Percentiles rank a stretch among this genome's conserved stretches.
These are phyloP conservation scores for Lysiphlebus fabarum DNA, from an alignment of 1,140 invertebrate species.

Conservation along the genomic window DNA sequence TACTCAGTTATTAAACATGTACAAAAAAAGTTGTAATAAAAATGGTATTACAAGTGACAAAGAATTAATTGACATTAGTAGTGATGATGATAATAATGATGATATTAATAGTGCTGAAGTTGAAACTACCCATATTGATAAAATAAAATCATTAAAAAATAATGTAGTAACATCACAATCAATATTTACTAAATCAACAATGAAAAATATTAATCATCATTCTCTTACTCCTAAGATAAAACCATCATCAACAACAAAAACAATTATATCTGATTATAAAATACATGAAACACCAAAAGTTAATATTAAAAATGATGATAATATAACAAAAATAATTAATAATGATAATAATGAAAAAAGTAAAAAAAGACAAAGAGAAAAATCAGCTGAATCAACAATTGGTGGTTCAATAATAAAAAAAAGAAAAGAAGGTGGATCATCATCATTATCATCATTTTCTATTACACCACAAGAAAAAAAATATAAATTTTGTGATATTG, in stretches of 20 bases:
- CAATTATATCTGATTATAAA: neutral
- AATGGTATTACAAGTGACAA: conserved; percentile 53
- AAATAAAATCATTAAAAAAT: neutral
- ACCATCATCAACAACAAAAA: no score
- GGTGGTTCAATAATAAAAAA: conserved; percentile 26
- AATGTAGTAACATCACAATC: neutral
- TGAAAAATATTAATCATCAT: neutral
- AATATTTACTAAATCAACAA: neutral
- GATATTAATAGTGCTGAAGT: conserved; percentile 5
- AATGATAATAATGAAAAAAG: no score
- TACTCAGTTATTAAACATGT: conserved; percentile 41
- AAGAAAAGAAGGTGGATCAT: conserved; percentile 26
- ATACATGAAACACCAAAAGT: no score
- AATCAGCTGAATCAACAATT: conserved; percentile 31
- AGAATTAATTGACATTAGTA: conserved; percentile 56
- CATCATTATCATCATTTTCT: neutral
- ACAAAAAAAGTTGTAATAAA: conserved; percentile 37
- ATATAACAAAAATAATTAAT: no score
- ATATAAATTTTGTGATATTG: conserved; percentile 71
- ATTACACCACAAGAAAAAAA: conserved; percentile 41
- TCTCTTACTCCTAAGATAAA: no score
- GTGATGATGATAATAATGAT: conserved; percentile 47
- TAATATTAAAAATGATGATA: no score
- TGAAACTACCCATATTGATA: neutral
- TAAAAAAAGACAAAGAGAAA: no score